Base-by-base conservation (phyloP, 2,888 invertebrate species). In the Beris chalybata region DNA sequence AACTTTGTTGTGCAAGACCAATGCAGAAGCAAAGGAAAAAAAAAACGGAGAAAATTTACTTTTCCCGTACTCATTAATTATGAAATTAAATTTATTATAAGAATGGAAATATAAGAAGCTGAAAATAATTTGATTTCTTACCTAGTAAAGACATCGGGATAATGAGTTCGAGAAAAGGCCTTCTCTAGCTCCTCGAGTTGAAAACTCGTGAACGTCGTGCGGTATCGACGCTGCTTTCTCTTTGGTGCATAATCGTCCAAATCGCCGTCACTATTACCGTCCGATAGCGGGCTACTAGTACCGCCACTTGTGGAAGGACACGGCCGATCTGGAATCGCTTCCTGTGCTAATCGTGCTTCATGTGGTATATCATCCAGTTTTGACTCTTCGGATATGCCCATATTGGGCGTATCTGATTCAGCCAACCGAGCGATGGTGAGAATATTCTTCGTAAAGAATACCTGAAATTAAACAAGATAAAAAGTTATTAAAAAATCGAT, bases 101-200 rank as follows among this genome's bases (percentile, higher is more conserved):
- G 15, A 48, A 48, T 11, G n/a, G n/a, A 48, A 15, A 48, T 38
- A 38, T 38, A 38, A 7, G 38, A 38, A 7, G 9, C 38, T 38
- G 22, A 22, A 22, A 22, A 38, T 38, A 38, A 9, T 48, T 48
- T 6, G 6, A 12, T 5, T 15, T 47, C 83, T 82, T 76, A 93
- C 94, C 94, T 91, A 52, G 97, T 97, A 82, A 97, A 97, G 3
- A 97, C 97, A 81, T 97, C 97, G 44, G 97, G 97, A 79, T 97
- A 97, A 81, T 97, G 97, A 12, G 97, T 97, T 77, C 96, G 90
- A 3, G 96, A 92, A 82, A 97, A 97, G 0, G 97, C 96, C 78
- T 97, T 97, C 82, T 97, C 97, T 74, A 97, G 81, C 79, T 97
- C 97, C 79, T 97, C 97, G 72, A 97, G 84, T 80, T 97, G 94